These are phyloP conservation scores for Sylvietta virens DNA, from an alignment of 2,113 vertebrate genomes.

Conservation along the genomic window DNA sequence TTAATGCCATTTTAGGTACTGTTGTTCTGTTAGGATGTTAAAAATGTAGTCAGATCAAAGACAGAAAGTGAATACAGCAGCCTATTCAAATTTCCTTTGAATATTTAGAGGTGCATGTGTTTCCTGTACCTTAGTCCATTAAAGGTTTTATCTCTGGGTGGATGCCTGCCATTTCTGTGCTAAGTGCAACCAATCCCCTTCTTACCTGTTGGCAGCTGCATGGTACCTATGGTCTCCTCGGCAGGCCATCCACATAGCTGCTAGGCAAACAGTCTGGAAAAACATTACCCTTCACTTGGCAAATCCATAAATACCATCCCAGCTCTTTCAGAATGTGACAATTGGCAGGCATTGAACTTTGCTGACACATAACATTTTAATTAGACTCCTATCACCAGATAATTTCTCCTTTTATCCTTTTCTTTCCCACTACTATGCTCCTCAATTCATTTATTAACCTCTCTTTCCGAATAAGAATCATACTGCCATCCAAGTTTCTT, in stretches of 20 bases:
- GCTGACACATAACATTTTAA: not conserved
- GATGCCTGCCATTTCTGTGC: not conserved
- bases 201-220: not conserved
- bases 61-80: not conserved
- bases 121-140: not conserved
- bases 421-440: not conserved
- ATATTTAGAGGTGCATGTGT: not conserved
- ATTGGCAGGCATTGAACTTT: not conserved
- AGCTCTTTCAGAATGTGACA: not conserved
- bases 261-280: not conserved
- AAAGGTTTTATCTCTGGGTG: not conserved
- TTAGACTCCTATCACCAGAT: not conserved
- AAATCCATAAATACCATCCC: not conserved
- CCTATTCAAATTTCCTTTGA: not conserved
- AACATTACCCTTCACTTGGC: not conserved
- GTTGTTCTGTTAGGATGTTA: not conserved
- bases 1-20: not conserved
- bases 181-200: not conserved
- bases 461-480: not conserved
- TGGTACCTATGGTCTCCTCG: not conserved
- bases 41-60: not conserved
- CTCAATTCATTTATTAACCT: not conserved
- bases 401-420: not conserved
- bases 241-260: fast-evolving
- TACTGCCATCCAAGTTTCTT: not conserved